Conservation (phyloP, 2,888 invertebrate genomes). For the Desoria tigrina region DNA sequence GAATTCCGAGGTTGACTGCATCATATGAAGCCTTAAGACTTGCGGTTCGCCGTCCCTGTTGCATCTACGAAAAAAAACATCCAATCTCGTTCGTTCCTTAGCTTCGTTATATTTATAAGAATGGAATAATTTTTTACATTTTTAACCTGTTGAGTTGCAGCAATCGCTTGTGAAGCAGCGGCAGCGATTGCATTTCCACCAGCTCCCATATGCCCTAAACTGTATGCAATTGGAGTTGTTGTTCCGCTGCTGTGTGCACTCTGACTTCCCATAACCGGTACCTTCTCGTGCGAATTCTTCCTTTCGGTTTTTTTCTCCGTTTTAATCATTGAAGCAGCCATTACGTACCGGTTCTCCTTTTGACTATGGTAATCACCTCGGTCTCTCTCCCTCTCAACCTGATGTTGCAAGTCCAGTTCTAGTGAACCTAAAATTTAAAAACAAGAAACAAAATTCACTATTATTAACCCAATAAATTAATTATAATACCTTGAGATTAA, state of each 20-base stretch:
- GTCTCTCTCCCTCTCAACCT: slow-evolving; percentile 43
- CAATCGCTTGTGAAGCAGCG: slow-evolving; percentile 93
- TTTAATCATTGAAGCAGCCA: slow-evolving; percentile 40
- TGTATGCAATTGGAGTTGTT: slow-evolving; percentile 54
- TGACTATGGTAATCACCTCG: slow-evolving; percentile 67
- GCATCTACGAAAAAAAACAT: slow-evolving; percentile 67
- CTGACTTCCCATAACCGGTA: slow-evolving; percentile 14
- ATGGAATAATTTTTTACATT: slow-evolving; percentile 2
- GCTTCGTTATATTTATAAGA: too few species aligned
- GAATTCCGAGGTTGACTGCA: slow-evolving; percentile 66
- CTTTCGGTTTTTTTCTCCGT: slow-evolving; percentile 51
- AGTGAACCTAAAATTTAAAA: slow-evolving; percentile 67
- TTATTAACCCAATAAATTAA: background rate
- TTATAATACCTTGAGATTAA: background rate
- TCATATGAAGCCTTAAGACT: slow-evolving; percentile 94
- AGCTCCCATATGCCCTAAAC: slow-evolving; percentile 78
- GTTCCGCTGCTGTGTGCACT: slow-evolving; percentile 23
- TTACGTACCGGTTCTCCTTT: slow-evolving; percentile 68
- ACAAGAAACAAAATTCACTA: slow-evolving; percentile 16
- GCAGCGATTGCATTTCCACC: slow-evolving; percentile 86
- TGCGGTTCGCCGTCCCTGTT: slow-evolving; percentile 88
- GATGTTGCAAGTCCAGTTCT: slow-evolving; percentile 72
- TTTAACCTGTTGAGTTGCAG: slow-evolving; percentile 82
- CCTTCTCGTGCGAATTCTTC: slow-evolving; percentile 50
- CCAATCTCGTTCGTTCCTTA: too few species aligned